A percentile compares a stretch with the other conserved stretches of the same genome.
Evolutionary conservation across 1,140 invertebrate genomes (phyloP).

Genomic region (Camponotus floridanus): DNA sequence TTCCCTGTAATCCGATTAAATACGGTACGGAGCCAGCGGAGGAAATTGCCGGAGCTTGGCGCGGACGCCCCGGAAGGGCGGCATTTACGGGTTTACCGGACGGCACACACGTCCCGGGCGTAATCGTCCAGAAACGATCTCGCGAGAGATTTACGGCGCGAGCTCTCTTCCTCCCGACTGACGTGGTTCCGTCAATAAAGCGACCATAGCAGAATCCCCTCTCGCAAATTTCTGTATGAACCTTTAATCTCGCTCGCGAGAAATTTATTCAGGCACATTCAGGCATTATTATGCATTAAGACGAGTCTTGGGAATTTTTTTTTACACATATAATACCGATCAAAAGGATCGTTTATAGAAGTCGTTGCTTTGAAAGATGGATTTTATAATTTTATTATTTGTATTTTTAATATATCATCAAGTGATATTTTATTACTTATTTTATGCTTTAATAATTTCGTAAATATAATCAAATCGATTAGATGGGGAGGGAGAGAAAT

Average conservation of each 20-base stretch:
- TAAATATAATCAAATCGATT: no score
- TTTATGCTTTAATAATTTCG: no score
- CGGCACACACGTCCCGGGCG: constrained; percentile 39
- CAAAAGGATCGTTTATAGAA: no score
- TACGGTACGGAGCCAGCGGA: constrained; percentile 28
- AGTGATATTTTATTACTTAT: no score
- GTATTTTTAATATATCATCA: no score
- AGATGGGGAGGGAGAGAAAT: no score
- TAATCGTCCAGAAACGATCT: constrained; percentile 54
- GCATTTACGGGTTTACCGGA: constrained; percentile 62
- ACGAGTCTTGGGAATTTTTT: background rate
- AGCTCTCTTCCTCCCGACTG: constrained; percentile 1
- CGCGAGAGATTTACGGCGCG: constrained; percentile 36
- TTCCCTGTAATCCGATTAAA: constrained; percentile 69
- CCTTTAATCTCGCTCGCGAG: background rate
- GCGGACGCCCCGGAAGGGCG: constrained; percentile 16
- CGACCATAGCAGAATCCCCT: background rate
- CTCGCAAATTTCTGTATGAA: background rate
- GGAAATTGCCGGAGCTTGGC: constrained; percentile 40
- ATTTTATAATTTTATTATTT: no score
- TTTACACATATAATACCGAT: no score
- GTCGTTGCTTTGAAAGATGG: no score
- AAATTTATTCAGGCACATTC: background rate
- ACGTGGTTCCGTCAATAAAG: constrained; percentile 41
- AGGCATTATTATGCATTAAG: background rate